Percentiles rank a stretch among this genome's conserved stretches.
phyloP scores from a whole-genome alignment of 2,888 invertebrate species.

The Gastracanthus pulcherrimus region DNA sequence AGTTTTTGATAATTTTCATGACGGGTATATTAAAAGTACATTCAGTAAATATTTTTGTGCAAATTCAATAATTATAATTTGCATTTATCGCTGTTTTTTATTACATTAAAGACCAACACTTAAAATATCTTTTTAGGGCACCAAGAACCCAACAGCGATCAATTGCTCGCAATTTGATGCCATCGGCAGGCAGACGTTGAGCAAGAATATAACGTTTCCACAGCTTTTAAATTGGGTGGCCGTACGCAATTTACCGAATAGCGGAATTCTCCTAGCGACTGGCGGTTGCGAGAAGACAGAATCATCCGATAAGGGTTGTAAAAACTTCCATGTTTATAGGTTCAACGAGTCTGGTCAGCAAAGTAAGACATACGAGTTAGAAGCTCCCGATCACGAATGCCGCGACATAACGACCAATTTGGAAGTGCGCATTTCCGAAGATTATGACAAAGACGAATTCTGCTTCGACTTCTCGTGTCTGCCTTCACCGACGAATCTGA shows the following conservation, averaged over 20 bases:
- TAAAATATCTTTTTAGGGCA: background rate
- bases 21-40: no score
- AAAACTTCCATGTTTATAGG: background rate
- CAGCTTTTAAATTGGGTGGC: slow-evolving; percentile 5
- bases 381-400: background rate
- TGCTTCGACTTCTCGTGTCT: slow-evolving; percentile 41
- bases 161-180: slow-evolving; percentile 24
- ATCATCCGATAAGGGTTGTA: background rate
- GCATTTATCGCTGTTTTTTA: no score
- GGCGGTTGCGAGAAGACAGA: background rate
- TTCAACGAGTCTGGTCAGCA: background rate
- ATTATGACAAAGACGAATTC: background rate
- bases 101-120: no score
- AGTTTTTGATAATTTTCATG: no score
- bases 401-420: background rate
- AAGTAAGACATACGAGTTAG: background rate
- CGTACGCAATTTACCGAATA: slow-evolving; percentile 15
- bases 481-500: no score
- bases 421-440: slow-evolving; percentile 33
- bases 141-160: background rate
- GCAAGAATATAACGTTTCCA: background rate
- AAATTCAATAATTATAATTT: no score
- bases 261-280: slow-evolving; percentile 15
- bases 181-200: background rate
- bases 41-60: no score